Base-by-base conservation (phyloP, 2,888 invertebrate species). In the Eupithecia vulgata region DNA sequence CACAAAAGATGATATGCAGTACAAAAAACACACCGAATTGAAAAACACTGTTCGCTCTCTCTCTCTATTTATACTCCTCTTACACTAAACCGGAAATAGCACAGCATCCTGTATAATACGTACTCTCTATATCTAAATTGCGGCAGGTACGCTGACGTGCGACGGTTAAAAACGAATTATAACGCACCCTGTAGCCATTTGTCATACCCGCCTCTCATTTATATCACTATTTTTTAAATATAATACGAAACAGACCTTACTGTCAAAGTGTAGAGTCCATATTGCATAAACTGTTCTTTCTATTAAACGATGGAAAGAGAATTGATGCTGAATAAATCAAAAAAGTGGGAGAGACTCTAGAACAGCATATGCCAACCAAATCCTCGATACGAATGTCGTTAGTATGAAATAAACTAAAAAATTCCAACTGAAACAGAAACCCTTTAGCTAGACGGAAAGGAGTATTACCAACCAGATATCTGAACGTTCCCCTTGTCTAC, bases 121-220 rank as follows among this genome's bases (percentile, higher is more conserved):
- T 70, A 72, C 66, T 73, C 66, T 61, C 75, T 79, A 76, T 81
- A 81, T 81, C 81, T 83, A 87, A 85, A 86, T 83, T 82, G 83
- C 79, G 81, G 81, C 57, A 81, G 83, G 84, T 84, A 82, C 87
- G 91, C 88, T 90, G 90, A 93, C 91, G 91, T 90, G 91, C 88
- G 85, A 85, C 90, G 88, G 90, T 93, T 93, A 92, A 93, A 93
- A 92, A 91, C 90, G 88, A 90, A 93, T 93, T 93, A 93, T 88
- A 87, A 83, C 86, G 85, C 91, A 90, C 86, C 90, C 90, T 91
- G 91, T 89, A 89, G 85, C 85, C 88, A 90, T 92, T 92, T 91
- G 89, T 93, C 91, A 91, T 91, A 86, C 83, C 84, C 86, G 81
- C 75, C 72, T 70, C 42, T 37, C 52, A 40, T 17, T 25, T 25